Evolutionary conservation across 2,797 vertebrate genomes (phyloP), one percentile per base, ranked within the genome.

Genomic region (Scarus forsteni): DNA sequence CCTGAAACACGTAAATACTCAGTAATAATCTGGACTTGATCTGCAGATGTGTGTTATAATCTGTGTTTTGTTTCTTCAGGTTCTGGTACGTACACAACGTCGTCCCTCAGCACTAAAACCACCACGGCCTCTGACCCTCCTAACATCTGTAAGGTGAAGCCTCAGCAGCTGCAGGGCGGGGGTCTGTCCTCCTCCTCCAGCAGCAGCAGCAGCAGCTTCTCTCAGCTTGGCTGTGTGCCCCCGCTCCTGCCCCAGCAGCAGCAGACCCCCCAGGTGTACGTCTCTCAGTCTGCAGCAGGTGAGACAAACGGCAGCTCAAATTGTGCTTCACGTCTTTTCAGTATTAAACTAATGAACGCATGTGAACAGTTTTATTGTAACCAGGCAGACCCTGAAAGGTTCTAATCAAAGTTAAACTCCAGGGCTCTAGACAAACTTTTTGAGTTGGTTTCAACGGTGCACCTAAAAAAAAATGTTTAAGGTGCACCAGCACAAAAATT

Each of bases 211-310:
- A 95, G 94, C 49, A 97, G 96, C 82, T 99, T 99, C 84, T 98
- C 98, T 57, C 98, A 98, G 85, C 87, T 99, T 56, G 95, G 97
- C 90, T 99, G 98, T 65, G 95, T 98, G 91, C 96, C 97, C 3
- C 95, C 98, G 5, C 94, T 99, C 35, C 95, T 99, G 70, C 96
- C 97, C 67, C 97, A 98, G 49, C 97, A 98, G 75, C 97, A 98
- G 70, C 97, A 99, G 85, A 96, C 95, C 62, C 97, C 96, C 10
- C 98, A 99, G 87, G 98, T 99, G 83, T 99, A 98, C 14, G 98
- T 99, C 73, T 98, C 98, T 73, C 98, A 99, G 92, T 97, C 98
- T 86, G 96, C 98, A 95, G 97, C 98, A 96, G 98, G 98, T 99
- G 91, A 85, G 90, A 15, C 7, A 35, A 53, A 44, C 14, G 1